Percentiles rank a stretch among this genome's conserved stretches.
These are phyloP conservation scores for Sitobion miscanthi DNA, from an alignment of 1,140 invertebrate species.

Conservation along the genomic window DNA sequence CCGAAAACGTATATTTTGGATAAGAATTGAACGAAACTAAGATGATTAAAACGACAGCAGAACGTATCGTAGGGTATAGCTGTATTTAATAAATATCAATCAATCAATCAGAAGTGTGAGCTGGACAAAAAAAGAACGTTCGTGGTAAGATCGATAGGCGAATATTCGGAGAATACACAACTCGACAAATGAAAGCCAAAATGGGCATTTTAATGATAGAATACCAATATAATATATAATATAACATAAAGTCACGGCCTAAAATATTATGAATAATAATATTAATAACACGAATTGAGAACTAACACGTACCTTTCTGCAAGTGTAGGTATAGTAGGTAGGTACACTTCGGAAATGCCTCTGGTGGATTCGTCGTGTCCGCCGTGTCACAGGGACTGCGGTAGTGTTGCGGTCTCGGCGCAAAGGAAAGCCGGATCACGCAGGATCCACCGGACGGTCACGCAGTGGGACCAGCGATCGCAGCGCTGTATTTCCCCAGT, in stretches of 20 bases:
- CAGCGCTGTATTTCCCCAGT: not conserved
- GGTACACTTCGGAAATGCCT: not conserved
- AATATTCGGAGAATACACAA: not conserved
- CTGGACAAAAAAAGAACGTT: not conserved
- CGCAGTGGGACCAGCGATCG: constrained; percentile 24
- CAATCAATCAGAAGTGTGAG: not conserved
- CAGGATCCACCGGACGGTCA: constrained; percentile 31
- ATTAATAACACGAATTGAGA: not conserved
- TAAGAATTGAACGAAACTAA: not conserved
- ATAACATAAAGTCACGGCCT: not conserved
- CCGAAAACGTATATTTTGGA: not conserved
- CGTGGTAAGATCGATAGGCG: not conserved
- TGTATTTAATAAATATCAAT: not conserved
- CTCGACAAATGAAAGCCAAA: not conserved
- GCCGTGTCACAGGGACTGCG: constrained; percentile 36
- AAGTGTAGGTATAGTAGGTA: not conserved
- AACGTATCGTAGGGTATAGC: not conserved
- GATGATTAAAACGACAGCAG: not conserved
- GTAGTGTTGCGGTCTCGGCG: constrained; percentile 23
- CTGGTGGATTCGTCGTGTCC: not conserved
- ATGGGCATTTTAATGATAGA: not conserved
- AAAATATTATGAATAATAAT: not conserved
- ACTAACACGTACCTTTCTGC: not conserved
- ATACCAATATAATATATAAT: not conserved
- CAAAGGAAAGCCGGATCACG: constrained; percentile 33